Conservation (phyloP, 2,113 vertebrate species). For the Pteropus alecto region DNA sequence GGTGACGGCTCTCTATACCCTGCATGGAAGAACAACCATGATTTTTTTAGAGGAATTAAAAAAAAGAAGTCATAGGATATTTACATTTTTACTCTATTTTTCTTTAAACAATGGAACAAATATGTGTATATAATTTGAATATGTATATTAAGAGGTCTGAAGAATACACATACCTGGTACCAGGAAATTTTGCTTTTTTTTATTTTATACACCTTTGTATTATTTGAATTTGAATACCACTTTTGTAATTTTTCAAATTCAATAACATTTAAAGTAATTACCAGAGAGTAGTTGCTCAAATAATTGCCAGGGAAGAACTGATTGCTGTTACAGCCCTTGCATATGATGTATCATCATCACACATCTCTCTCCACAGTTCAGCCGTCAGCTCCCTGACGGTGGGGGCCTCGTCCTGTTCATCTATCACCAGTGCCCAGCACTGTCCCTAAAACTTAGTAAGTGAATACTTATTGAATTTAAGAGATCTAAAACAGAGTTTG, state of each 20-base stretch:
- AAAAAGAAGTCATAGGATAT: neutral
- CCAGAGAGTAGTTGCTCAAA: neutral
- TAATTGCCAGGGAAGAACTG: neutral
- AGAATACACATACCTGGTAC: neutral
- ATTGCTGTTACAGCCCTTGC: neutral
- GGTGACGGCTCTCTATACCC: neutral
- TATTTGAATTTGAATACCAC: neutral
- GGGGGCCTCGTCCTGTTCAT: neutral
- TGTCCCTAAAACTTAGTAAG: neutral
- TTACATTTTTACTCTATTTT: neutral
- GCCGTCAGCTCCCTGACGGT: neutral
- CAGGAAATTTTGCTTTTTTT: constrained; percentile 20
- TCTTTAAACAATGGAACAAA: constrained; percentile 26
- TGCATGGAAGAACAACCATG: neutral
- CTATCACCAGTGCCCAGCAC: neutral
- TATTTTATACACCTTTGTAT: neutral
- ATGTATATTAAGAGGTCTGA: neutral
- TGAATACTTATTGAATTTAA: neutral
- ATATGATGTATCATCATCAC: neutral
- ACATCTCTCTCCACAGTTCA: neutral
- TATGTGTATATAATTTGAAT: neutral
- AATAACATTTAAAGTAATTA: neutral
- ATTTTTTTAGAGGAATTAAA: neutral
- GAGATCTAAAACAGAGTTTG: neutral
- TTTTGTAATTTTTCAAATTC: constrained; percentile 21